Evolutionary conservation across 2,797 vertebrate species (phyloP).

Genomic region (Triplophysa bombifrons): DNA sequence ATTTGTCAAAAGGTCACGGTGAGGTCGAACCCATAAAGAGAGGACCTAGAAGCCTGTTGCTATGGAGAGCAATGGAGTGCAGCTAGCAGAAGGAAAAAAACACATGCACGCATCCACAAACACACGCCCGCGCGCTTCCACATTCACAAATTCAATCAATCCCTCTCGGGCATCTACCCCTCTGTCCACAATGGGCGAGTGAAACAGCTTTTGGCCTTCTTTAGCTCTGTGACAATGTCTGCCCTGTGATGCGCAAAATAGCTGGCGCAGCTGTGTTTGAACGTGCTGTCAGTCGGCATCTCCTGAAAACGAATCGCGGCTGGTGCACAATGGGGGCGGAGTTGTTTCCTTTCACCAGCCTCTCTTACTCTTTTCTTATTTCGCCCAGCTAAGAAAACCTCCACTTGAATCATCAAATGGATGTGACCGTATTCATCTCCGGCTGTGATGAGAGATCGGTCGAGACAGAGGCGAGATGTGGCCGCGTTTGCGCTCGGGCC

Average conservation of each 20-base stretch:
- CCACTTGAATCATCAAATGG: slow-evolving; percentile 46
- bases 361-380: slow-evolving; percentile 1
- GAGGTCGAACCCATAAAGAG: slow-evolving; percentile 48
- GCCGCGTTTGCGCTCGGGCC: slow-evolving; percentile 64
- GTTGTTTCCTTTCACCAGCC: slow-evolving; percentile 35
- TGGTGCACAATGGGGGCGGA: slow-evolving; percentile 43
- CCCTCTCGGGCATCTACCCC: slow-evolving; percentile 36
- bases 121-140: not conserved
- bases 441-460: slow-evolving; percentile 57
- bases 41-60: slow-evolving; percentile 14
- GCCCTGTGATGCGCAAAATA: slow-evolving; percentile 46
- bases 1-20: slow-evolving; percentile 47
- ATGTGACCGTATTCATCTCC: slow-evolving; percentile 49
- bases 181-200: slow-evolving; percentile 35
- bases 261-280: slow-evolving; percentile 25
- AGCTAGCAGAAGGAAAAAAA: not conserved
- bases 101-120: not conserved
- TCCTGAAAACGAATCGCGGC: slow-evolving; percentile 24
- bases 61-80: slow-evolving; percentile 31
- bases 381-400: slow-evolving; percentile 18
- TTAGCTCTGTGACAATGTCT: slow-evolving; percentile 49
- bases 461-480: slow-evolving; percentile 41
- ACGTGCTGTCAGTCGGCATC: slow-evolving; percentile 39
- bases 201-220: slow-evolving; percentile 35
- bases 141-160: slow-evolving; percentile 49